Percentiles rank a stretch among this genome's conserved stretches.
These are phyloP conservation scores for Euura lappo DNA, from an alignment of 1,140 invertebrate species.

Conservation along the genomic window DNA sequence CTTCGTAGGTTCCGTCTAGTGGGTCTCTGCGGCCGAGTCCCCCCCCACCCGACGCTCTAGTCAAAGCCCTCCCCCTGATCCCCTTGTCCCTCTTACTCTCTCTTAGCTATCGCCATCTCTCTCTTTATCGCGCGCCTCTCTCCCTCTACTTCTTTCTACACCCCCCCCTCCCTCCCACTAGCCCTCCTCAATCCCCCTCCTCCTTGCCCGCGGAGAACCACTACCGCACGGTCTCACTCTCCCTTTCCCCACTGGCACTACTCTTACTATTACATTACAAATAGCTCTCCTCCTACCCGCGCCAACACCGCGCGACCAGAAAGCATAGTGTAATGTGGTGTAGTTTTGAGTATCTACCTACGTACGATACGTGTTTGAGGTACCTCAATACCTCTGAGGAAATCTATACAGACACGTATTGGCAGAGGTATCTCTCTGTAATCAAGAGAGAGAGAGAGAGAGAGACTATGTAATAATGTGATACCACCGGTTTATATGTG, in stretches of 20 bases:
- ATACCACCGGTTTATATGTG: too few species aligned
- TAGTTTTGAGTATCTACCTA: background rate
- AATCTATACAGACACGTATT: too few species aligned
- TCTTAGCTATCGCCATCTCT: conserved; percentile 23
- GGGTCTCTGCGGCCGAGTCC: conserved; percentile 28
- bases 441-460: too few species aligned
- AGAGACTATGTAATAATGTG: too few species aligned
- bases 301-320: background rate
- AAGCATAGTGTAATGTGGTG: background rate
- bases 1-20: conserved; percentile 26
- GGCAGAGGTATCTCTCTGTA: too few species aligned
- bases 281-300: conserved; percentile 47
- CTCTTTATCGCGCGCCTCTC: conserved; percentile 23
- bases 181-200: conserved; percentile 21
- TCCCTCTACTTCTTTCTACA: conserved; percentile 34
- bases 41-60: conserved; percentile 24
- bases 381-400: background rate
- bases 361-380: background rate
- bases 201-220: conserved; percentile 16
- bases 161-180: conserved; percentile 24
- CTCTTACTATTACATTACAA: conserved; percentile 52
- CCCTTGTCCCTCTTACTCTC: conserved; percentile 12
- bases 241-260: conserved; percentile 26
- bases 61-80: conserved; percentile 24
- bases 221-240: conserved; percentile 15